Percentiles rank a stretch among this genome's conserved stretches.
phyloP scores from a whole-genome alignment of 2,797 vertebrate species.

The Hoplostethus atlanticus region DNA sequence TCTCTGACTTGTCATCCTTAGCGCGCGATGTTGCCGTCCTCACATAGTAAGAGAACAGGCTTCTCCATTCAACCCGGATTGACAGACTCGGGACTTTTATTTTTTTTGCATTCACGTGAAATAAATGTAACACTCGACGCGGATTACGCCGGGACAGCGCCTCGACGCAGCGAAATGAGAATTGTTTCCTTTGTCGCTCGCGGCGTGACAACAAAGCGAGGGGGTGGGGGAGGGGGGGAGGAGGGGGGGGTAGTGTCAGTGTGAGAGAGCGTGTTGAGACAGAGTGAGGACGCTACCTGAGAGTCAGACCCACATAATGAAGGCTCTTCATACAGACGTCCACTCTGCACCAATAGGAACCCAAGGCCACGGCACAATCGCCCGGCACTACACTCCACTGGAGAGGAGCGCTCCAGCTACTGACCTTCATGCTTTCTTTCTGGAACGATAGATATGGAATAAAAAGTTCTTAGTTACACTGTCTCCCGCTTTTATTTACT shows the following conservation, averaged over 20 bases:
- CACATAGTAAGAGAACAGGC: neutral
- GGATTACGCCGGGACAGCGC: no score
- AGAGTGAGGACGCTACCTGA: constrained; percentile 6
- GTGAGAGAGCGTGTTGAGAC: constrained; percentile 8
- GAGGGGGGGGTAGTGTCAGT: neutral
- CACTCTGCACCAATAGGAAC: constrained; percentile 30
- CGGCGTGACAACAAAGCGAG: constrained; percentile 2
- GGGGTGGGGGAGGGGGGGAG: constrained; percentile 2
- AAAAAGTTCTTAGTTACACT: constrained; percentile 43
- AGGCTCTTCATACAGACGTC: constrained; percentile 20
- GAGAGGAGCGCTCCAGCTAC: constrained; percentile 25
- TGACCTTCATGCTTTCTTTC: constrained; percentile 36
- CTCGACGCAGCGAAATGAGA: no score
- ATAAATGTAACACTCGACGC: no score
- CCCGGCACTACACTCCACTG: neutral
- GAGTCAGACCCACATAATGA: constrained; percentile 28
- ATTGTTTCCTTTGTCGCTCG: neutral
- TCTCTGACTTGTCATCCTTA: neutral
- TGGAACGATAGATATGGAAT: constrained; percentile 15
- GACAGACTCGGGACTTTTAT: no score
- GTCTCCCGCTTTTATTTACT: constrained; percentile 42
- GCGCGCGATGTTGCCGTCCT: neutral
- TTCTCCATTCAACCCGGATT: neutral
- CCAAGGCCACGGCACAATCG: constrained; percentile 58
- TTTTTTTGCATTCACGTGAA: no score